A percentile compares a stretch with the other conserved stretches of the same genome.
These are phyloP conservation scores for Suricata suricatta DNA, from an alignment of 2,113 vertebrate species.

Conservation along the genomic window DNA sequence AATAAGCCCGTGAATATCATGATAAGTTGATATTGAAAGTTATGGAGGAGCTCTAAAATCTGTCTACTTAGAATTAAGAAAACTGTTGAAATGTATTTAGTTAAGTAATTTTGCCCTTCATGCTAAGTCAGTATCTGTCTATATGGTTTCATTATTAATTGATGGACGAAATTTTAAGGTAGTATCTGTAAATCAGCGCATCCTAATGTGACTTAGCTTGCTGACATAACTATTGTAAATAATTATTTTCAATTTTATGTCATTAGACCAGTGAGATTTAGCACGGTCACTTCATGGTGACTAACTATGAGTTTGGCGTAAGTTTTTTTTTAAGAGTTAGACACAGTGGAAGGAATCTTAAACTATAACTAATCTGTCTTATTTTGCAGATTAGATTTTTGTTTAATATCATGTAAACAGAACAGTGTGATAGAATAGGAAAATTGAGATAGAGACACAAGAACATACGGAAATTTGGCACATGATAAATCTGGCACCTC, in stretches of 20 bases:
- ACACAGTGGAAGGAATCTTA: background rate
- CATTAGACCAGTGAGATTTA: background rate
- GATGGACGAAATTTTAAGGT: background rate
- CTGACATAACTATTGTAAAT: background rate
- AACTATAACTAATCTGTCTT: background rate
- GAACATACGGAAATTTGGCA: background rate
- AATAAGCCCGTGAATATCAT: background rate
- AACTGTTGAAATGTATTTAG: background rate
- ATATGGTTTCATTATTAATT: background rate
- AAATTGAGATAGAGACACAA: background rate
- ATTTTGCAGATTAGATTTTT: conserved; percentile 24
- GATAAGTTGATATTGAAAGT: background rate
- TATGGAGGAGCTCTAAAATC: background rate
- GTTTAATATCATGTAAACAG: background rate
- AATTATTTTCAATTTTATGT: background rate
- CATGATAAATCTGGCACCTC: background rate
- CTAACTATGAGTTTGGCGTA: background rate
- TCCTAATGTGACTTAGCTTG: background rate
- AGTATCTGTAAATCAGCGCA: conserved; percentile 15
- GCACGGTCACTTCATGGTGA: background rate
- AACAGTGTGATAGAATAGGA: background rate
- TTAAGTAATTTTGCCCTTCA: background rate
- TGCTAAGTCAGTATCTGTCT: background rate
- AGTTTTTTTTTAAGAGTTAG: conserved; percentile 16
- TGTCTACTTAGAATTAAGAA: background rate